These are phyloP conservation scores for Mesoligia furuncula DNA, from an alignment of 2,888 invertebrate genomes.

Conservation along the genomic window DNA sequence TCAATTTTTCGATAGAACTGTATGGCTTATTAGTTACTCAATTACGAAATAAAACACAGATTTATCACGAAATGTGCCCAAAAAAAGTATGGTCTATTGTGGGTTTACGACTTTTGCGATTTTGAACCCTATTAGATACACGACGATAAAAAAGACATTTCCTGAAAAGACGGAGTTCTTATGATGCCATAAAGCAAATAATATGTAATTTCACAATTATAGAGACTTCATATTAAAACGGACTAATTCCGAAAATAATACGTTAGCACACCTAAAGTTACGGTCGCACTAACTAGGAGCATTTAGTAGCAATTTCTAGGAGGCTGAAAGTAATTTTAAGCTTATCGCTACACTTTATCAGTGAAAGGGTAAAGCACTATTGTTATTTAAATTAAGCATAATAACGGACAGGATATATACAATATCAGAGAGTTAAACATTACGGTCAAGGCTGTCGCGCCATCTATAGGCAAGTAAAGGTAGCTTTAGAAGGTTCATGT, in stretches of 20 bases:
- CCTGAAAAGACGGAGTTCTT: not conserved
- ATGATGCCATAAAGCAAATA: not conserved
- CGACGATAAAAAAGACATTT: not conserved
- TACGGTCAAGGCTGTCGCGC: conserved; percentile 65
- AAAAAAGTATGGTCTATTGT: not conserved
- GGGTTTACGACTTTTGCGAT: not conserved
- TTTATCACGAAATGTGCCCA: not conserved
- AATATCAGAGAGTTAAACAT: conserved; percentile 26
- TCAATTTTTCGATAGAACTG: not conserved
- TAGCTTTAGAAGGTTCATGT: conserved; percentile 48
- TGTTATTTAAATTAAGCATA: conserved; percentile 28
- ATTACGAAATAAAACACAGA: not conserved
- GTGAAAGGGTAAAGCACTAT: conserved; percentile 9
- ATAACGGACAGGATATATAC: conserved; percentile 21
- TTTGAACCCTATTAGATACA: not conserved
- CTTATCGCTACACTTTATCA: conserved; percentile 28
- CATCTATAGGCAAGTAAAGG: conserved; percentile 72
- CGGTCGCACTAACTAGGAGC: not conserved
- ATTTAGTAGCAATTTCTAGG: conserved; percentile 2
- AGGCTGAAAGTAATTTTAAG: not conserved
- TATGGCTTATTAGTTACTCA: not conserved
- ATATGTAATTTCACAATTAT: not conserved
- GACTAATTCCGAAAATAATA: conserved; percentile 1
- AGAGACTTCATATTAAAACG: not conserved
- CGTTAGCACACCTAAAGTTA: not conserved